Conservation (phyloP, 2,888 invertebrate species). For the Adineta ricciae region DNA sequence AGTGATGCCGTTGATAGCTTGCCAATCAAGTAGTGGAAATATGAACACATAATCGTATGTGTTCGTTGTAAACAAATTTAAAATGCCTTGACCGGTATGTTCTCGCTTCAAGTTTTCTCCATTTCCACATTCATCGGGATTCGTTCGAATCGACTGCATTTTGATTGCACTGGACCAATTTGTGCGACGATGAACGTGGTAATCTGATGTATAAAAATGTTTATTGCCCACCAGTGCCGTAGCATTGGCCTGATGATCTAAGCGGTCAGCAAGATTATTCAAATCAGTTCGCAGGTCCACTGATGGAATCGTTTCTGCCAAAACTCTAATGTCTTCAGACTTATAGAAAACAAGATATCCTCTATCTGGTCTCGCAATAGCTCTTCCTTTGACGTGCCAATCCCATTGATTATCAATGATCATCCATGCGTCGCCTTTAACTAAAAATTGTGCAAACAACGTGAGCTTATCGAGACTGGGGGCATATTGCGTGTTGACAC, state of each 20-base stretch:
- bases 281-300: neutral
- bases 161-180: no score
- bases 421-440: neutral
- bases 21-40: neutral
- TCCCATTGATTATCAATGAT: no score
- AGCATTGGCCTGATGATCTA: neutral
- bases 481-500: neutral
- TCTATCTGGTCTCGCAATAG: neutral
- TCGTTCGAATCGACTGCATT: no score
- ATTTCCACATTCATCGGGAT: no score
- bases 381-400: neutral
- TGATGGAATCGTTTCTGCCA: neutral
- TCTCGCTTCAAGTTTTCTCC: neutral
- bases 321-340: neutral
- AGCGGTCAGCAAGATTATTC: neutral
- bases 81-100: neutral
- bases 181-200: no score
- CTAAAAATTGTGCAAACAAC: neutral
- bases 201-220: no score
- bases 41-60: neutral
- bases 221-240: neutral
- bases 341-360: neutral
- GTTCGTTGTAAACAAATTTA: neutral
- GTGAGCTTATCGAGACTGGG: neutral
- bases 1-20: neutral